Evolutionary conservation across 2,113 vertebrate genomes (phyloP), one percentile per base, ranked within the genome.

Genomic region (Leptocoma aspasia): DNA sequence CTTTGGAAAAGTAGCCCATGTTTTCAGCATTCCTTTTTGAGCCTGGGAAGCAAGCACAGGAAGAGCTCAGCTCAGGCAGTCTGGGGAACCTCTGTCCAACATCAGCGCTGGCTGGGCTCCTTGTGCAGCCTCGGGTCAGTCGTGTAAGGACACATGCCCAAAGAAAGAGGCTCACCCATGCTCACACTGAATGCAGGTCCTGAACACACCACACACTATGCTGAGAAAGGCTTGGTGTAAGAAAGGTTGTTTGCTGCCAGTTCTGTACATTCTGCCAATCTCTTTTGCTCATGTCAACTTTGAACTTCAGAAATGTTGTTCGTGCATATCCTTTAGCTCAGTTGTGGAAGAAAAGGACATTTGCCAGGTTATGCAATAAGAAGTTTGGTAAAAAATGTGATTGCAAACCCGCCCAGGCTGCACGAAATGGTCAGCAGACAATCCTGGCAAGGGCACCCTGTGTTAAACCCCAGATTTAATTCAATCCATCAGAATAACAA

Each of bases 221-320:
- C 35, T 49, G 64, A 18, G 11, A 5, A 76, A 31, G 7, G 8
- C 33, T 65, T 41, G 13, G 5, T 14, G 11, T 33, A 53, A 57
- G 61, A 50, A 1, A 1, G 0, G 2, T 23, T 1, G 0, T 49
- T 85, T 76, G 11, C 18, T 39, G 14, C 8, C 56, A 50, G 8
- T 33, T 77, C 27, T 2, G 0, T 44, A 28, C 1, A 2, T 69
- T 94, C 41, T 79, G 20, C 28, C 24, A 1, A 0, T 85, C 27
- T 86, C 37, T 85, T 35, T 49, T 65, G 6, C 27, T 68, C 14
- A 4, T 9, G 12, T 52, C 57, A 66, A 18, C 3, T 60, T 10
- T 17, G 63, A 30, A 24, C 41, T 86, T 56, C 18, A 53, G 42
- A 71, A 90, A 33, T 49, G 28, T 39, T 57, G 18, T 45, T 61